Evolutionary conservation across 1,140 invertebrate species (phyloP).

Genomic region (Platyura marginata): DNA sequence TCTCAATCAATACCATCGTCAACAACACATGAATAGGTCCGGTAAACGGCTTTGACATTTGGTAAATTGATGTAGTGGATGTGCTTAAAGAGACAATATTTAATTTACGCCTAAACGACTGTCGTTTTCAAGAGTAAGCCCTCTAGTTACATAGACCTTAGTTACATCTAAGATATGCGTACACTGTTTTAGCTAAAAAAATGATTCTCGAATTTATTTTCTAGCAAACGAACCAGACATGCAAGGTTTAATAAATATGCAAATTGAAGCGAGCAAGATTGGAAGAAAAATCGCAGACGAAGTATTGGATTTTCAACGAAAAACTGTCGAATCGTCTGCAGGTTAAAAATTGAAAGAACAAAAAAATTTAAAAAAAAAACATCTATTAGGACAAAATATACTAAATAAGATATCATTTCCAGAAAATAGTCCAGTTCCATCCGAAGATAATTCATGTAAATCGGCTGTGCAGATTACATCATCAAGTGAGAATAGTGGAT

Average conservation of each 20-base stretch:
- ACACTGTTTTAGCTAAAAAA: too few relatives aligned
- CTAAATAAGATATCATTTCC: not conserved
- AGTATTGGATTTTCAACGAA: conserved; percentile 35
- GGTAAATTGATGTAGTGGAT: too few relatives aligned
- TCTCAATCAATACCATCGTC: too few relatives aligned
- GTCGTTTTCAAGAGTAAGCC: too few relatives aligned
- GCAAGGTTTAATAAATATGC: conserved; percentile 46
- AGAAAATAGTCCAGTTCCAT: not conserved
- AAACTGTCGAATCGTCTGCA: not conserved
- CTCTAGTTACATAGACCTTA: too few relatives aligned
- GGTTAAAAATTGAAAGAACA: too few relatives aligned
- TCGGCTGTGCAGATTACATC: not conserved
- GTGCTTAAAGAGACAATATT: too few relatives aligned
- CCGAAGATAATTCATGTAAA: not conserved
- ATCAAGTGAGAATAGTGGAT: not conserved
- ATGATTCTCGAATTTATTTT: conserved; percentile 1
- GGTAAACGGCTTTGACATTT: too few relatives aligned
- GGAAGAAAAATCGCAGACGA: conserved; percentile 59
- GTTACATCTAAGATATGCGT: too few relatives aligned
- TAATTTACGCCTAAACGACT: too few relatives aligned
- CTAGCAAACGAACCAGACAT: conserved; percentile 33
- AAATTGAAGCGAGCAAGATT: conserved; percentile 63
- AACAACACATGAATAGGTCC: too few relatives aligned
- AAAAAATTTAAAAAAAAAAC: too few relatives aligned
- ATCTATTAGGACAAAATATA: not conserved